Evolutionary conservation across 2,797 vertebrate genomes (phyloP), one percentile per base, ranked within the genome.

Genomic region (Neopelma chrysocephalum): DNA sequence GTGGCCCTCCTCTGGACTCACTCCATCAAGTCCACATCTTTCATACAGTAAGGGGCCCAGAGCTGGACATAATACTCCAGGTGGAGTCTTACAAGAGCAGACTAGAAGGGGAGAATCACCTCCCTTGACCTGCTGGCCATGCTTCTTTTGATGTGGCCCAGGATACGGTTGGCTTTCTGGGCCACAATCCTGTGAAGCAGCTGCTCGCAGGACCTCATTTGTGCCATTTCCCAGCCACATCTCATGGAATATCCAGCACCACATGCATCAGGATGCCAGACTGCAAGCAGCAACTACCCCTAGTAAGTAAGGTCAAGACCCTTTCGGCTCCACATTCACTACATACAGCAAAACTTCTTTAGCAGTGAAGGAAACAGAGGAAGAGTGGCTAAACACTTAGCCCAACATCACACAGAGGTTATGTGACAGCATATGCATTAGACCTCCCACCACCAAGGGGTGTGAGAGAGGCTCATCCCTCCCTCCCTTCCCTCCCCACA

Each of bases 381-480:
- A 71, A 61, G 45, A 40, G 23, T 0, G 0, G 45, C 50, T 61
- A 22, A 89, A 70, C 3, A 2, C 62, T 61, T 8, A 54, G 34
- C 27, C 27, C 3, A 1, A n/a, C 42, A 11, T 48, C n/a, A 31
- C 0, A 0, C 26, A 29, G 43, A 58, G 16, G 53, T 56, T 42
- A 48, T 0, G 4, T 9, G 11, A n/a, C 3, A 2, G 29, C 56
- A 10, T 2, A 27, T 4, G 0, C 3, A 0, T 45, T 12, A 56
- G 51, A 61, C 7, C 14, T 54, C 23, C 27, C 6, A 4, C 12
- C 11, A 10, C 17, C 38, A 27, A 70, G 77, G 25, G 5, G 21
- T 3, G 3, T 45, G 32, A 14, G 15, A 88, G 25, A 83, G 25
- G 31, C 32, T 90, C 6, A 1, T 32, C 19, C 34, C 19, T 86